Conservation (phyloP, 2,113 vertebrate genomes). For the Patagioenas fasciata region DNA sequence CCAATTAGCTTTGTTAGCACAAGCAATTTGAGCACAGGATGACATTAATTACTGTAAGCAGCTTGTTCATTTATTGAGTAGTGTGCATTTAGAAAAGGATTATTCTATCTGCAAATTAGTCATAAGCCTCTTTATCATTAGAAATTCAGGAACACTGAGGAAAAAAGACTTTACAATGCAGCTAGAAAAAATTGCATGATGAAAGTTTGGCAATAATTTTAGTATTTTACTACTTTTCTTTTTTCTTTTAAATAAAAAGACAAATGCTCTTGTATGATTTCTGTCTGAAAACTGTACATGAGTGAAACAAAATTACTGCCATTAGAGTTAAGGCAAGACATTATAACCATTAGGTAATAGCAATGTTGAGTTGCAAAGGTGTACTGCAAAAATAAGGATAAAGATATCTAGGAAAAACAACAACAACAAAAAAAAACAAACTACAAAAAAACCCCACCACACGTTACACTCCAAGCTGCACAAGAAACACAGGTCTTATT, state of each 20-base stretch:
- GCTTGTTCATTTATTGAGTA: conserved; percentile 61
- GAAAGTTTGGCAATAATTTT: conserved; percentile 46
- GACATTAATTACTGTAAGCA: conserved; percentile 70
- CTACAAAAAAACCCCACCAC: neutral
- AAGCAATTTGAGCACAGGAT: conserved; percentile 64
- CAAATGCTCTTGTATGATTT: conserved; percentile 48
- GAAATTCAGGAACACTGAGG: conserved; percentile 7
- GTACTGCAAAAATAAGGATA: neutral
- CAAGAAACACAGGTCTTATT: neutral
- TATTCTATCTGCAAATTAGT: conserved; percentile 59
- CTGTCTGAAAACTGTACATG: conserved; percentile 43
- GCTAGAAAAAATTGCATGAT: conserved; percentile 26
- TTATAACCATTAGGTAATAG: conserved; percentile 51
- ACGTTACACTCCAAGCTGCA: neutral
- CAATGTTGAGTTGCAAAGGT: neutral
- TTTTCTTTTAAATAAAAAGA: conserved; percentile 43
- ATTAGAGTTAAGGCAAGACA: conserved; percentile 51
- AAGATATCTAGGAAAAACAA: neutral
- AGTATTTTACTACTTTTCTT: conserved; percentile 48
- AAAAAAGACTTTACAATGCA: neutral
- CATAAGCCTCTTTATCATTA: conserved; percentile 37
- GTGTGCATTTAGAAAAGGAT: conserved; percentile 50
- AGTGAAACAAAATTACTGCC: conserved; percentile 62
- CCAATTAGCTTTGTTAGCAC: conserved; percentile 75
- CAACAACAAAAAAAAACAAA: neutral